Base-by-base conservation (phyloP, 2,113 vertebrate genomes). In the Rhynchopsitta pachyrhyncha region DNA sequence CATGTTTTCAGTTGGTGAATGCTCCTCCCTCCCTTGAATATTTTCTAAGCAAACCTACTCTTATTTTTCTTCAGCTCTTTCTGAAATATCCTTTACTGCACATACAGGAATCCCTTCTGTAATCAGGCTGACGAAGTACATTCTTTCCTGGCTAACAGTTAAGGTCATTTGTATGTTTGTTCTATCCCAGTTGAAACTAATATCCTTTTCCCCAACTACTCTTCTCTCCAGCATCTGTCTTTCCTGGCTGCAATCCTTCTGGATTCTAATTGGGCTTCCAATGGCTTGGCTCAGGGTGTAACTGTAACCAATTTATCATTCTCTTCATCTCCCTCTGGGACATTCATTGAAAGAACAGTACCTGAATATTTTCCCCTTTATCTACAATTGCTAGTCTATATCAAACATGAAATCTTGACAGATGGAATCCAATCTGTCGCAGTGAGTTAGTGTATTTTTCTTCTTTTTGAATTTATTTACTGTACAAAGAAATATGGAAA, bases 341-440 rank as follows among this genome's bases (percentile, higher is more conserved):
- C 83, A 74, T 66, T 80, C 77, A 89, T 47, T 89, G 91, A 93
- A 94, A 84, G 70, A 95, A 86, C 70, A 74, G 92, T 93, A 97
- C 95, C 95, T 97, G 92, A 87, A 95, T 94, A 93, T 95, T 93
- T 87, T 87, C 62, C 90, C 82, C 86, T 95, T 95, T 96, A 92
- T 96, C 95, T 96, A 57, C 68, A 93, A 89, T 95, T 97, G 95
- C 86, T 62, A 93, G 63, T 90, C 88, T 95, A 67, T 96, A 96
- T 92, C 93, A 94, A 95, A 96, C 89, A 94, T 92, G 92, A 96
- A 94, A 95, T 93, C 94, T 93, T 94, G 95, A 95, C 96, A 97
- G 96, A 97, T 97, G 95, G 93, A 92, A 68, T 93, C 86, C 96
- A 96, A 97, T 96, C 96, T 97, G 96, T 89, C 88, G 81, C 94